A percentile compares a stretch with the other conserved stretches of the same genome.
Conservation (phyloP, 35 echinoderm and acorn worm genomes). For the Stichopus chloronotus region DNA sequence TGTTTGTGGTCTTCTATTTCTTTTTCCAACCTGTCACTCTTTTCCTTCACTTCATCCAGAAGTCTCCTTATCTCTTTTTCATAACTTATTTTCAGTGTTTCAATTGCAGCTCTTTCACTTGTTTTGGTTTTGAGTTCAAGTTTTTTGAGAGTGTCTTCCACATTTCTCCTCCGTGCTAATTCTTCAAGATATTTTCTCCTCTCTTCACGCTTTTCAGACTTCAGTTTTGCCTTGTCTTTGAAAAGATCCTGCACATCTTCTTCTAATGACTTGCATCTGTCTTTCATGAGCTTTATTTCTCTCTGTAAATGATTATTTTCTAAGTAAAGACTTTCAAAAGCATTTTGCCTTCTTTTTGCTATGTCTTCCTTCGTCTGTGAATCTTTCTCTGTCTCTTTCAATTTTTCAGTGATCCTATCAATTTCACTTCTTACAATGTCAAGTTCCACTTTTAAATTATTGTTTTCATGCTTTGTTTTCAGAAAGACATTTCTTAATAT, state of each 20-base stretch:
- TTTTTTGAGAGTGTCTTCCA: conserved; percentile 20
- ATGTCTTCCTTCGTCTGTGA: not conserved
- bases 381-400: conserved; percentile 24
- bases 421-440: conserved; percentile 18
- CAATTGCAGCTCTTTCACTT: conserved; percentile 5
- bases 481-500: conserved; percentile 24
- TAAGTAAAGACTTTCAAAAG: conserved; percentile 20
- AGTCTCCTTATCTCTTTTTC: conserved; percentile 16
- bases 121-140: not conserved
- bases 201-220: not conserved
- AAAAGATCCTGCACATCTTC: conserved; percentile 1
- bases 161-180: not conserved
- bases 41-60: not conserved
- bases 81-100: conserved; percentile 26
- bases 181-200: conserved; percentile 34
- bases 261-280: conserved; percentile 29
- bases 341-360: not conserved
- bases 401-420: not conserved
- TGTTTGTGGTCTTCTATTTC: conserved; percentile 36
- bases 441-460: conserved; percentile 43
- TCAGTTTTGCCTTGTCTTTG: not conserved
- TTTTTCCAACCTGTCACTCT: not conserved
- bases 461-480: conserved; percentile 17
- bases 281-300: conserved; percentile 20
- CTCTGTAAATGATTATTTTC: conserved; percentile 39